A percentile compares a stretch with the other conserved stretches of the same genome.
These are phyloP conservation scores for Aspidiotus rigidus DNA, from an alignment of 2,888 invertebrate genomes.

Conservation along the genomic window DNA sequence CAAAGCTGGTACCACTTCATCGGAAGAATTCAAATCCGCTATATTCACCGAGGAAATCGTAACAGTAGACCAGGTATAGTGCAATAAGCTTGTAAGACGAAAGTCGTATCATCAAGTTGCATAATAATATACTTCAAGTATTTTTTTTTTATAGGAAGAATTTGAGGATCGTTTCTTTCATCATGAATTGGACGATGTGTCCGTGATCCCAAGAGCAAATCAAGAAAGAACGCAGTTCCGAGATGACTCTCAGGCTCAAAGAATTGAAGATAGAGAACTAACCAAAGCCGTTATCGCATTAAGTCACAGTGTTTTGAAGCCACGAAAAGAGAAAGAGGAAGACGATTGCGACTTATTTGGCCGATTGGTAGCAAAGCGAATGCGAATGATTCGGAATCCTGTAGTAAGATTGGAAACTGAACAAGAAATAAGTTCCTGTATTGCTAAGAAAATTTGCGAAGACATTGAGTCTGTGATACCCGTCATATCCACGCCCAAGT, in stretches of 20 bases:
- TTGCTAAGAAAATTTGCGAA: neutral
- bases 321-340: constrained; percentile 2
- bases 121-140: neutral
- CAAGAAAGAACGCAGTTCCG: neutral
- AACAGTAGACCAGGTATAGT: neutral
- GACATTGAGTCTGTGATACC: neutral
- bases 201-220: neutral
- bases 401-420: neutral
- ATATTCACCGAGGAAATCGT: neutral
- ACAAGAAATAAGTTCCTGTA: constrained; percentile 4
- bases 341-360: neutral
- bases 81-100: neutral
- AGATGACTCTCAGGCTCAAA: neutral
- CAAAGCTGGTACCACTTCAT: neutral
- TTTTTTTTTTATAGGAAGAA: neutral
- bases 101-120: too few species aligned
- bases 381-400: neutral
- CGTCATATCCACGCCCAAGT: neutral
- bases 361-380: neutral
- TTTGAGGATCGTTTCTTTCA: neutral
- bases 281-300: neutral
- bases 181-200: neutral
- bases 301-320: neutral
- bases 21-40: neutral
- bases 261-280: neutral